Percentiles rank a stretch among this genome's conserved stretches.
phyloP scores from a whole-genome alignment of 2,113 vertebrate species.

The Cavia aperea region DNA sequence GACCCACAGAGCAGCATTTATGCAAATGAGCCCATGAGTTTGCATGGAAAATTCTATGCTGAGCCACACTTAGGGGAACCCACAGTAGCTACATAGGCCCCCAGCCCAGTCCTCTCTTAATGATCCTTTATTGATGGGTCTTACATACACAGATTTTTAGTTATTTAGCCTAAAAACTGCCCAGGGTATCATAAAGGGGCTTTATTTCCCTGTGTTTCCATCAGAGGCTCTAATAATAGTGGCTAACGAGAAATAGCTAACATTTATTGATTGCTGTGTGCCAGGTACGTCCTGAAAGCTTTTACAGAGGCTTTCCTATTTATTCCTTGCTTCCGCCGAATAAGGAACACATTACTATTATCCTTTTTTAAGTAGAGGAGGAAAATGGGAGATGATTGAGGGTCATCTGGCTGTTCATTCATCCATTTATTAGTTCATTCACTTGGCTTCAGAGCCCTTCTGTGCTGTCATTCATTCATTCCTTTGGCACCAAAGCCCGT shows the following conservation, averaged over 20 bases:
- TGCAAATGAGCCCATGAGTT: neutral
- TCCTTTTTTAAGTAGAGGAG: neutral
- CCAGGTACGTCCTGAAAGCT: conserved; percentile 27
- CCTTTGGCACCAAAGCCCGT: neutral
- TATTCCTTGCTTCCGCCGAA: neutral
- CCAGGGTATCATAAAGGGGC: conserved; percentile 45
- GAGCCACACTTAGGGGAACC: neutral
- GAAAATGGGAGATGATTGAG: neutral
- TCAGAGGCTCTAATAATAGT: conserved; percentile 22
- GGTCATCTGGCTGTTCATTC: neutral
- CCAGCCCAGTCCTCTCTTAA: neutral
- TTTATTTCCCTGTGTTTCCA: conserved; percentile 23
- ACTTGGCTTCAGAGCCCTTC: neutral
- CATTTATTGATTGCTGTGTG: conserved; percentile 4
- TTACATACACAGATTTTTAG: conserved; percentile 25
- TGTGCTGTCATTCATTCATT: neutral
- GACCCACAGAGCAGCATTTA: neutral
- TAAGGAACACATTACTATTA: neutral
- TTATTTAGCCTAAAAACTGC: conserved; percentile 47
- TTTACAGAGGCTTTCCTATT: neutral
- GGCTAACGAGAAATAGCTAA: conserved; percentile 35
- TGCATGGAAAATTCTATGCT: neutral
- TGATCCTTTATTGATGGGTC: conserved; percentile 18
- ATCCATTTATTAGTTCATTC: neutral
- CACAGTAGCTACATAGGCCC: neutral